Evolutionary conservation across 64 coral and sea anemone species (phyloP).

Genomic region (Montipora foliosa): DNA sequence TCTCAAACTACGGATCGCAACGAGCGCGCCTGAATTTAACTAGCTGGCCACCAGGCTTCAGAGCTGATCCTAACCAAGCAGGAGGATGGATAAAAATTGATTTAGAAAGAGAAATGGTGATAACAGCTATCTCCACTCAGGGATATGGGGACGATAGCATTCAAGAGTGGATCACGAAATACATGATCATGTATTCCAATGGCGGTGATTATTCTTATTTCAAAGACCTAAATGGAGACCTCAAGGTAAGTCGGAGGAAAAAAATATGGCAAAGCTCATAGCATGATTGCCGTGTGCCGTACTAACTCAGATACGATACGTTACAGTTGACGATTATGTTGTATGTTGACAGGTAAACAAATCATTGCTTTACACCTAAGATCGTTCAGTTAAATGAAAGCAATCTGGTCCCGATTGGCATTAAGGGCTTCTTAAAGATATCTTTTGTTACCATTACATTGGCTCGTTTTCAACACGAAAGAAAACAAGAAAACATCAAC

Average conservation of each 20-base stretch:
- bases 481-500: no score
- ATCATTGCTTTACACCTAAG: no score
- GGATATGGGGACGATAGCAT: constrained; percentile 55
- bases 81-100: constrained; percentile 62
- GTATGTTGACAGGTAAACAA: not conserved
- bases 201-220: constrained; percentile 66
- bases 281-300: not conserved
- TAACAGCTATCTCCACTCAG: constrained; percentile 67
- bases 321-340: not conserved
- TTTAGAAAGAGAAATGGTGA: constrained; percentile 58
- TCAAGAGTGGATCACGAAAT: constrained; percentile 47
- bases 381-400: not conserved
- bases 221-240: constrained; percentile 27
- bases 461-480: not conserved
- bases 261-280: not conserved
- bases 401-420: not conserved
- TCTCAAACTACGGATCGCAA: constrained; percentile 56
- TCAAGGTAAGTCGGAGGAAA: constrained; percentile 18
- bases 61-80: constrained; percentile 25
- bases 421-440: not conserved
- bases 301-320: not conserved
- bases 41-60: constrained; percentile 53
- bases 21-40: constrained; percentile 50
- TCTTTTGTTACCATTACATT: not conserved
- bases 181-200: constrained; percentile 66